Base-by-base conservation (phyloP, 2,113 vertebrate species). In the Ariopsis seemanni region DNA sequence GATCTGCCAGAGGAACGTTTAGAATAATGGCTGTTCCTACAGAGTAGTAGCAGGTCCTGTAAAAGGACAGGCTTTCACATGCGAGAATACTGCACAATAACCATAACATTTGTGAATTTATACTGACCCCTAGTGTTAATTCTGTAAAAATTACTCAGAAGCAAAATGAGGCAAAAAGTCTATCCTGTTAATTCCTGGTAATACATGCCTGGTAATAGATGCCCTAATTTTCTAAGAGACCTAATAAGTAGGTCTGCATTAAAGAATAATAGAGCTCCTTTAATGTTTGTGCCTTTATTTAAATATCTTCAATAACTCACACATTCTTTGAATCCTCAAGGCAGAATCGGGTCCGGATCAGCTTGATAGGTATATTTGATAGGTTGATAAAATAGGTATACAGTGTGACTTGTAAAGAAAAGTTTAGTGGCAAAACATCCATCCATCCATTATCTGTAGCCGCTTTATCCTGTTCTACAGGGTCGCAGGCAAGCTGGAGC, bases 41-140 rank as follows among this genome's bases (percentile, higher is more conserved):
- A 55, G 42, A 52, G 67, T 14, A 25, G 69, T 17, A 82, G 15
- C 10, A 52, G 50, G 57, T 52, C 58, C 20, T 82, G 30, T 57
- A 74, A 82, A 82, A 62, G 53, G 34, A 74, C 65, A 82, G 1
- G 22, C 71, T 52, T 67, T 57, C 63, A 34, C 63, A 48, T 42
- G n/a, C 74, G 50, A 86, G 18, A 63, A 8, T 34, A 63, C 14
- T 5, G 27, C 27, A 62, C 27, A 55, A 65, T 83, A 67, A 83
- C 62, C 18, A 27, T 53, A 71, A 60, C 62, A 69, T 83, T 52
- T 79, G 53, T 89, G 80, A 58, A 74, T 84, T 82, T 84, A 80
- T 79, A 84, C 71, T 83, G 80, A 79, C 85, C 72, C 85, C 79
- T 83, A 71, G 82, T 88, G 87, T 74, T 63, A 78, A 79, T 58